Percentiles rank a stretch among this genome's conserved stretches.
phyloP scores from a whole-genome alignment of 2,888 invertebrate genomes.

The Helicoverpa assulta region DNA sequence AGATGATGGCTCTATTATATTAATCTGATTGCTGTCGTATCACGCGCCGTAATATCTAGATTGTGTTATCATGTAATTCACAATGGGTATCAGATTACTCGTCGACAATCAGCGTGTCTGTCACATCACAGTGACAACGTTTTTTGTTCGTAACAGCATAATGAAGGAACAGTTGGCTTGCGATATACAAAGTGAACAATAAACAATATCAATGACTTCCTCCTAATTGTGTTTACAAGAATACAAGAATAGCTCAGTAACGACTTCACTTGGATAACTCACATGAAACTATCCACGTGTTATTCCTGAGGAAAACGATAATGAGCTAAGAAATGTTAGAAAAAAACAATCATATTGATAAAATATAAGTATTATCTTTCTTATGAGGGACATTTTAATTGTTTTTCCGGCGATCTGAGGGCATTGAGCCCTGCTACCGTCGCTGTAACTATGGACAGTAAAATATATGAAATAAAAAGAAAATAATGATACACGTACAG shows the following conservation, averaged over 20 bases:
- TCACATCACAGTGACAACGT: background rate
- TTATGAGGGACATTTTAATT: background rate
- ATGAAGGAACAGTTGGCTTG: background rate
- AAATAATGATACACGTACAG: background rate
- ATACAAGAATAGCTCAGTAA: background rate
- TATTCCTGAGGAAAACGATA: background rate
- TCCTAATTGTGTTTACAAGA: background rate
- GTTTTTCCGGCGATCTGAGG: background rate
- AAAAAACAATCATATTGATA: background rate
- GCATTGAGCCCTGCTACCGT: background rate
- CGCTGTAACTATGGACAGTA: background rate
- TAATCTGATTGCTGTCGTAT: slow-evolving; percentile 25
- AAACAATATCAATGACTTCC: background rate
- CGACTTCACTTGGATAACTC: background rate
- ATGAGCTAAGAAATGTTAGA: background rate
- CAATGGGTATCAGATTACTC: slow-evolving; percentile 17
- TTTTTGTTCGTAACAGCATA: background rate
- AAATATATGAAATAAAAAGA: background rate
- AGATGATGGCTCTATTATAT: slow-evolving; percentile 6
- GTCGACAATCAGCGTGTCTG: background rate
- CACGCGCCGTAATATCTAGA: slow-evolving; percentile 13
- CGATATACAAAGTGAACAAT: background rate
- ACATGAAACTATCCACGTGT: background rate
- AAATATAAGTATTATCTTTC: no score
- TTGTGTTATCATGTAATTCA: slow-evolving; percentile 18